A percentile compares a stretch with the other conserved stretches of the same genome.
Evolutionary conservation across 2,888 invertebrate species (phyloP).

Genomic region (Homarus gammarus): DNA sequence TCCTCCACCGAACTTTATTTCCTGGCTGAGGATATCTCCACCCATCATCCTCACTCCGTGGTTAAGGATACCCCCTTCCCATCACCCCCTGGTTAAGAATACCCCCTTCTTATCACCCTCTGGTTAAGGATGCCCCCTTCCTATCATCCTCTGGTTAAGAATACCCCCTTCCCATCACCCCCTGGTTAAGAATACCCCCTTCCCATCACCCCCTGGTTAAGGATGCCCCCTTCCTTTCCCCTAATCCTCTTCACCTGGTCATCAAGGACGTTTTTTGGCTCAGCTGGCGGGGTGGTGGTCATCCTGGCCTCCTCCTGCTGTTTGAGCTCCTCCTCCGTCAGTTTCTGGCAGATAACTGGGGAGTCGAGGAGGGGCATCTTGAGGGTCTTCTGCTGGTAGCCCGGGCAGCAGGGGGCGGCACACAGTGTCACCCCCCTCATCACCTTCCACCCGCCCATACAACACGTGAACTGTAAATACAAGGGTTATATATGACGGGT

Average conservation of each 20-base stretch:
- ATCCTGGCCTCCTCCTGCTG: slow-evolving; percentile 36
- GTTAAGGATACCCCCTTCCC: no score
- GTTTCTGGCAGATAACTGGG: slow-evolving; percentile 73
- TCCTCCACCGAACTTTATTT: no score
- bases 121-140: no score
- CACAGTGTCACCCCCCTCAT: slow-evolving; percentile 74
- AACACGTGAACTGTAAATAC: slow-evolving; percentile 75
- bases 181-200: no score
- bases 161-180: no score
- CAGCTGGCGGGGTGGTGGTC: slow-evolving; percentile 39
- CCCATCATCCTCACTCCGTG: no score
- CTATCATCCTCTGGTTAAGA: no score
- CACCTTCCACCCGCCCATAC: slow-evolving; percentile 76
- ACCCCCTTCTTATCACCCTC: no score
- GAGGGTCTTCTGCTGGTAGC: slow-evolving; percentile 73
- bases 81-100: no score
- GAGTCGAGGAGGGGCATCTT: slow-evolving; percentile 71
- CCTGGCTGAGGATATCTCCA: no score
- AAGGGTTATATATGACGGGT: background rate
- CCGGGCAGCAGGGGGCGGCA: slow-evolving; percentile 75
- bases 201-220: no score
- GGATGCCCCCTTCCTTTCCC: background rate
- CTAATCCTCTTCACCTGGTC: background rate
- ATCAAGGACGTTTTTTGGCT: background rate
- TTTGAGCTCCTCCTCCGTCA: slow-evolving; percentile 58